Percentiles rank a stretch among this genome's conserved stretches.
phyloP scores from a whole-genome alignment of 2,113 vertebrate genomes.

The Oryzias woworae region DNA sequence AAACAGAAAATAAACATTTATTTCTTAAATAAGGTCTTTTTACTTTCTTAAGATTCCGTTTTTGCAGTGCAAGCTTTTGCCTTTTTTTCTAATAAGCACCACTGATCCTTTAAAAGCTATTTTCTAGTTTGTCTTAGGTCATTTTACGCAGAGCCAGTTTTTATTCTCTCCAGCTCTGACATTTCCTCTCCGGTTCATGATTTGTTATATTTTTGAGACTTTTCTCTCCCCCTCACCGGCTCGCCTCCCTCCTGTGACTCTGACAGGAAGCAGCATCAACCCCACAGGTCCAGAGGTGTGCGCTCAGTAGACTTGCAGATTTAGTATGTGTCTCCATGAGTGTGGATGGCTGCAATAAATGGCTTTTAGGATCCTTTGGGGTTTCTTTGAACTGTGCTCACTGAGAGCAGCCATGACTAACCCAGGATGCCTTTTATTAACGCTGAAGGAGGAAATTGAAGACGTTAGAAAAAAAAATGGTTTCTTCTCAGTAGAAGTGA shows the following conservation, averaged over 20 bases:
- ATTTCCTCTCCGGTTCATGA: background rate
- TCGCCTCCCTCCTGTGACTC: conserved; percentile 14
- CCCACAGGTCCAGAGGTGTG: conserved; percentile 16
- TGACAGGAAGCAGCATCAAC: conserved; percentile 38
- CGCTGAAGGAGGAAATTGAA: conserved; percentile 5
- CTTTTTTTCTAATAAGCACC: no score
- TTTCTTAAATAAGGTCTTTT: no score
- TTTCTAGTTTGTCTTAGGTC: no score
- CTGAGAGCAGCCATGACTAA: conserved; percentile 57
- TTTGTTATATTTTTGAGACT: conserved; percentile 12
- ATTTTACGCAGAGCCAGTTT: background rate
- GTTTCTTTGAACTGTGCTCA: conserved; percentile 61
- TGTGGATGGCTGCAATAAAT: conserved; percentile 52
- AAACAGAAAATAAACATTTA: no score
- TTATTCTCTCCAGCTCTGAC: background rate
- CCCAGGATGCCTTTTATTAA: conserved; percentile 53
- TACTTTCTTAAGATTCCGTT: no score
- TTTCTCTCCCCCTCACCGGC: background rate
- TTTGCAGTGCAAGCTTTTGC: no score
- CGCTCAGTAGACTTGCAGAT: background rate
- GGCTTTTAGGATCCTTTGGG: conserved; percentile 59
- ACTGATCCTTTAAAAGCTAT: no score
- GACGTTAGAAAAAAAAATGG: background rate
- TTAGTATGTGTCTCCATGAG: conserved; percentile 27
- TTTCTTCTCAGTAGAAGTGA: no score